phyloP scores from a whole-genome alignment of 2,888 invertebrate genomes.

The Leptinotarsa haldemani region DNA sequence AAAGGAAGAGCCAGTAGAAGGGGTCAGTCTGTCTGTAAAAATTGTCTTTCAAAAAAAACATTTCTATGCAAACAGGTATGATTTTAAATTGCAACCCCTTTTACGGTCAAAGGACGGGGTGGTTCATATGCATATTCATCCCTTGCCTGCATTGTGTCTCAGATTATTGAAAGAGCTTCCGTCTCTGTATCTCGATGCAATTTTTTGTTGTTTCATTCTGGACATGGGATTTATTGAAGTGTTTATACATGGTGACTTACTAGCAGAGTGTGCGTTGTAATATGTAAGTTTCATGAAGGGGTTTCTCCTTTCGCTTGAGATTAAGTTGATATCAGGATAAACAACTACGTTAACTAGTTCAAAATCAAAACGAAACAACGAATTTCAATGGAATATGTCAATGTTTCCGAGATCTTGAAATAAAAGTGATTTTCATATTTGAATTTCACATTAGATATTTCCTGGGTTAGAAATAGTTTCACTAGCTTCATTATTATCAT shows the following conservation, averaged over 20 bases:
- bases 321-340: too few species aligned
- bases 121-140: constrained; percentile 38
- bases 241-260: constrained; percentile 1
- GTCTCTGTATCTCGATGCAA: constrained; percentile 44
- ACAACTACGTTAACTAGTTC: too few species aligned
- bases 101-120: constrained; percentile 41
- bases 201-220: constrained; percentile 23
- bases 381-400: too few species aligned
- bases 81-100: constrained; percentile 55
- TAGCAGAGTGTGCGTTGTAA: neutral
- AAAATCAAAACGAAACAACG: too few species aligned
- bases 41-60: constrained; percentile 56
- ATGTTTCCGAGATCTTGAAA: too few species aligned
- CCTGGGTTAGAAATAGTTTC: too few species aligned
- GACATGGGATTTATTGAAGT: constrained; percentile 14
- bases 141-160: constrained; percentile 41
- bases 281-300: too few species aligned
- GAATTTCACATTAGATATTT: too few species aligned
- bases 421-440: too few species aligned
- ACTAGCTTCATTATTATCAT: too few species aligned
- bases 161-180: constrained; percentile 45
- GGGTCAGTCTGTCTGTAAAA: constrained; percentile 63
- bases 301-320: too few species aligned
- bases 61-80: constrained; percentile 62
- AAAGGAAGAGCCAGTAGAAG: constrained; percentile 47